These are phyloP conservation scores for Limnephilus auricula DNA, from an alignment of 2,888 invertebrate species.

Conservation along the genomic window DNA sequence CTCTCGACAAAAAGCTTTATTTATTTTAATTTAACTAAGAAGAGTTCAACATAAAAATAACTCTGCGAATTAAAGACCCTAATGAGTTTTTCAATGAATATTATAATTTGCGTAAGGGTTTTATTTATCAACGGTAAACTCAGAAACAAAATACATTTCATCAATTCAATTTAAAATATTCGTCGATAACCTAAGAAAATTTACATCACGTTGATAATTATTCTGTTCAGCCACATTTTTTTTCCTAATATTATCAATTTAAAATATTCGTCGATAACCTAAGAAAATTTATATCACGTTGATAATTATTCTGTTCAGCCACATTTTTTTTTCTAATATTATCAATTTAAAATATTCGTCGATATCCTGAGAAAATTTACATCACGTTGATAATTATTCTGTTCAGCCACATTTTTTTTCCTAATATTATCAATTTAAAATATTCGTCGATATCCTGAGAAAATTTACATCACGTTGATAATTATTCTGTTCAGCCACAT, in stretches of 20 bases:
- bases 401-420: background rate
- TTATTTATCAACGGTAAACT: background rate
- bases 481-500: too few relatives aligned
- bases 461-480: too few relatives aligned
- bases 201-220: background rate
- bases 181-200: background rate
- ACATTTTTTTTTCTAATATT: too few relatives aligned
- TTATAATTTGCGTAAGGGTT: background rate
- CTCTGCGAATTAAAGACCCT: background rate
- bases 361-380: background rate
- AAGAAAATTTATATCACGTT: too few relatives aligned
- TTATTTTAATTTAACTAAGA: background rate
- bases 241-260: too few relatives aligned
- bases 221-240: background rate
- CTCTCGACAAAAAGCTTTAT: slow-evolving; percentile 1
- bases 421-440: too few relatives aligned
- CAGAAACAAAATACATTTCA: background rate
- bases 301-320: too few relatives aligned
- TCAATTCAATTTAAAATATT: background rate
- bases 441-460: too few relatives aligned
- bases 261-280: too few relatives aligned
- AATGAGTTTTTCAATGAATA: background rate
- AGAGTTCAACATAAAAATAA: slow-evolving; percentile 14
- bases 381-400: background rate
- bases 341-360: background rate